Percentiles rank a stretch among this genome's conserved stretches.
These are phyloP conservation scores for Adrianichthys oophorus DNA, from an alignment of 2,797 vertebrate species.

Conservation along the genomic window DNA sequence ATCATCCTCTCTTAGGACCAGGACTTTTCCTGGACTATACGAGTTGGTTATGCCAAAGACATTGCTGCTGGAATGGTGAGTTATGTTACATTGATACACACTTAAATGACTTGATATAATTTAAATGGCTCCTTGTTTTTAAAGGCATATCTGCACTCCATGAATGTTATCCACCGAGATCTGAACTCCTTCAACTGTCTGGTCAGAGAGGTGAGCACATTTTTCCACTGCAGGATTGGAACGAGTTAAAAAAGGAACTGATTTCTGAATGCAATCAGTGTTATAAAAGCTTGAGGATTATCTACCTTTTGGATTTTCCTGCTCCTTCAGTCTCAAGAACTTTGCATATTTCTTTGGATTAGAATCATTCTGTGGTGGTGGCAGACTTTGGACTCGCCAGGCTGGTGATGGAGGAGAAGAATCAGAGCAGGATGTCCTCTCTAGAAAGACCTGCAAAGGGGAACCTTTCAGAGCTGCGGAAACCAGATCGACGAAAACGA, in stretches of 20 bases:
- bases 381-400: conserved; percentile 94
- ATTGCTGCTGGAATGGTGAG: conserved; percentile 94
- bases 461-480: conserved; percentile 80
- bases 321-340: neutral
- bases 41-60: conserved; percentile 93
- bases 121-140: conserved; percentile 22
- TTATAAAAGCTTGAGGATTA: no score
- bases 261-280: no score
- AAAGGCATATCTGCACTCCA: conserved; percentile 97
- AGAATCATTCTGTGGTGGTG: conserved; percentile 95
- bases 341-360: neutral
- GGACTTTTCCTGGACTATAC: conserved; percentile 87
- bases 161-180: conserved; percentile 97
- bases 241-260: no score
- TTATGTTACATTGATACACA: neutral
- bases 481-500: conserved; percentile 87
- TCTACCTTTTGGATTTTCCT: neutral
- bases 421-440: conserved; percentile 56
- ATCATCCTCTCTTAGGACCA: conserved; percentile 76
- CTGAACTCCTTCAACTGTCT: conserved; percentile 98
- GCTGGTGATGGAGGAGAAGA: conserved; percentile 86
- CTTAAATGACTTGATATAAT: conserved; percentile 2
- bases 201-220: conserved; percentile 87
- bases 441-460: conserved; percentile 62
- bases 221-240: no score